Conservation (phyloP, 2,888 invertebrate species). For the Tinea pellionella region DNA sequence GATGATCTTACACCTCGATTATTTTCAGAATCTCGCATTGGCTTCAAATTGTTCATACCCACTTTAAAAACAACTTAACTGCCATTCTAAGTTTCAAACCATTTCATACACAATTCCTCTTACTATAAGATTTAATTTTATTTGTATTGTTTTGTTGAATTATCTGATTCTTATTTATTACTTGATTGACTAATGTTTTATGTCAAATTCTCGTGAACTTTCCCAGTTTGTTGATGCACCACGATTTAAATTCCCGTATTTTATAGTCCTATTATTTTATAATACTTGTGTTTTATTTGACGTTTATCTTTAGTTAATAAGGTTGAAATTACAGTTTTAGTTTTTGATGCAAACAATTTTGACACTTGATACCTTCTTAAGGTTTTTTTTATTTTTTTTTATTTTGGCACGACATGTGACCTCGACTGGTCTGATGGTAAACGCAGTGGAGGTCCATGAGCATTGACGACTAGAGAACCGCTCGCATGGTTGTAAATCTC, state of each 20-base stretch:
- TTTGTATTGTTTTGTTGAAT: constrained; percentile 5
- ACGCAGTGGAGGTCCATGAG: too few relatives aligned
- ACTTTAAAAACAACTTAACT: background rate
- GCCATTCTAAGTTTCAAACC: background rate
- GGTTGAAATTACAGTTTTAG: too few relatives aligned
- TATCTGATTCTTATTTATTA: constrained; percentile 15
- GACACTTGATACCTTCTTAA: too few relatives aligned
- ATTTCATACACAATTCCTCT: background rate
- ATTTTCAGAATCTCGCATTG: background rate
- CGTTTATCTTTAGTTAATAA: background rate
- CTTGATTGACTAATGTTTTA: constrained; percentile 21
- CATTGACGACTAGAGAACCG: too few relatives aligned
- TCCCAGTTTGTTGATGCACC: constrained; percentile 9
- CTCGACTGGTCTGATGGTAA: too few relatives aligned
- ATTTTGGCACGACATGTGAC: too few relatives aligned
- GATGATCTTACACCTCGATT: constrained; percentile 8
- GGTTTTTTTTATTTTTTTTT: too few relatives aligned
- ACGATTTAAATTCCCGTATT: background rate
- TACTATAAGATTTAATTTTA: background rate
- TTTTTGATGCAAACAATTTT: too few relatives aligned
- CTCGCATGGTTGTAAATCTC: too few relatives aligned
- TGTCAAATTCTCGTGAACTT: constrained; percentile 18
- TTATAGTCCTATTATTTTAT: background rate
- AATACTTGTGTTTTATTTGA: constrained; percentile 12
- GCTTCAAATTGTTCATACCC: background rate